A percentile compares a stretch with the other conserved stretches of the same genome.
Conservation (phyloP, 2,888 invertebrate genomes). For the Pyralis farinalis region DNA sequence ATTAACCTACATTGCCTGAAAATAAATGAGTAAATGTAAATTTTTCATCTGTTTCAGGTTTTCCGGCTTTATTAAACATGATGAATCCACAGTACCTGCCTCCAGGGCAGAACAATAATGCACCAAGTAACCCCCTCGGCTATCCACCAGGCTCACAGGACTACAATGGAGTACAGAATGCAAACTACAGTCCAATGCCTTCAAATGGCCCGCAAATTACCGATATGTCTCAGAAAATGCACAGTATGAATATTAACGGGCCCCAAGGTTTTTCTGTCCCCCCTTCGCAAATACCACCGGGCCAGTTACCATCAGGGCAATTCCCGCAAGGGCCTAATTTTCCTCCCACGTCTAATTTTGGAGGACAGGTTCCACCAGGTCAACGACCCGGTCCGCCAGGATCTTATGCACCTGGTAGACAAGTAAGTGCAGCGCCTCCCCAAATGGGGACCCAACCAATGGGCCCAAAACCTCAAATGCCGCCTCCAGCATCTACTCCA, state of each 20-base stretch:
- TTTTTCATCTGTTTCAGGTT: conserved; percentile 33
- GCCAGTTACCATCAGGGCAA: conserved; percentile 41
- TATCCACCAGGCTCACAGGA: conserved; percentile 62
- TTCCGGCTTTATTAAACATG: conserved; percentile 49
- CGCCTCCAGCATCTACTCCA: conserved; percentile 35
- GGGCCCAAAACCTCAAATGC: conserved; percentile 32
- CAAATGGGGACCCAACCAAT: conserved; percentile 26
- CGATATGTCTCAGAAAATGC: conserved; percentile 72
- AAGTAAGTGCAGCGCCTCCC: conserved; percentile 40
- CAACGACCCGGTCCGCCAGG: conserved; percentile 29
- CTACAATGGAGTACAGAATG: conserved; percentile 62
- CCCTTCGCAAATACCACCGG: conserved; percentile 40
- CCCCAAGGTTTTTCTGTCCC: conserved; percentile 48
- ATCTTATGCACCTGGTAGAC: conserved; percentile 26
- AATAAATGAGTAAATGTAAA: too few relatives aligned
- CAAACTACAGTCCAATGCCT: conserved; percentile 58
- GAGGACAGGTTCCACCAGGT: conserved; percentile 33
- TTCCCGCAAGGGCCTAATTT: conserved; percentile 36
- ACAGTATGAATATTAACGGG: conserved; percentile 65
- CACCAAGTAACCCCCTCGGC: conserved; percentile 57
- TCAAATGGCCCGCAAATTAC: conserved; percentile 45
- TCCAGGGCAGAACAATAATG: conserved; percentile 71
- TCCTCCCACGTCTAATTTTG: conserved; percentile 42
- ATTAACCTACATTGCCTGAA: too few relatives aligned
- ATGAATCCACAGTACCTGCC: conserved; percentile 76